Base-by-base conservation (phyloP, 2,888 invertebrate genomes). In the Euzetes globulus region DNA sequence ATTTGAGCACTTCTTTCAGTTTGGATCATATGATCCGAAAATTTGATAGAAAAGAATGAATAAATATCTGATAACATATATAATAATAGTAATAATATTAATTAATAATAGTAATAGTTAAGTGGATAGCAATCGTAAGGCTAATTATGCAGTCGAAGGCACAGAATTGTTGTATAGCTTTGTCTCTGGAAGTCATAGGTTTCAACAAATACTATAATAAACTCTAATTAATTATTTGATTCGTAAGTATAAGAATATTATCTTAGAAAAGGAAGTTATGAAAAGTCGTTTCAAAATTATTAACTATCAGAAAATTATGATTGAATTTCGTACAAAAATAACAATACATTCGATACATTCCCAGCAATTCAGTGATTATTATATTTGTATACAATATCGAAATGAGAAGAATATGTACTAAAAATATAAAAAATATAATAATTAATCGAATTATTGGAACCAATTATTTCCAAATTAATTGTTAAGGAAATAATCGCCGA, bases 41-140 rank as follows among this genome's bases (percentile, higher is more conserved):
- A n/a, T 19, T 25, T 25, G 7, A 5, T 6, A n/a, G n/a, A 22
- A 55, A 55, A 55, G 25, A 25, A 55, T 55, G 55, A 55, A 55
- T 55, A 55, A 55, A 55, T 55, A 55, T 55, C 22, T 55, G 55
- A 55, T 55, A 55, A 55, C 55, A 25, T 55, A 55, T 52, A 52
- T 19, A 19, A 52, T 52, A 52, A 52, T 55, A 55, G 22, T 25
- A 55, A 17, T 55, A 25, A 55, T n/a, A 47, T 6, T 33, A 41
- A n/a, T 50, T 19, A 50, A 50, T 50, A 41, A 41, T 41, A 41
- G 13, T 50, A n/a, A 9, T 41, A 9, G 41, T 50, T 19, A 50
- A 50, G n/a, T 50, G 17, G 4, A n/a, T 2, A 50, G 17, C 50
- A 50, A 13, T 50, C 6, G 19, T 50, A 50, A 55, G 55, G 55